Evolutionary conservation across 2,888 invertebrate genomes (phyloP), one percentile per base, ranked within the genome.

Genomic region (Andricus quercusramuli): DNA sequence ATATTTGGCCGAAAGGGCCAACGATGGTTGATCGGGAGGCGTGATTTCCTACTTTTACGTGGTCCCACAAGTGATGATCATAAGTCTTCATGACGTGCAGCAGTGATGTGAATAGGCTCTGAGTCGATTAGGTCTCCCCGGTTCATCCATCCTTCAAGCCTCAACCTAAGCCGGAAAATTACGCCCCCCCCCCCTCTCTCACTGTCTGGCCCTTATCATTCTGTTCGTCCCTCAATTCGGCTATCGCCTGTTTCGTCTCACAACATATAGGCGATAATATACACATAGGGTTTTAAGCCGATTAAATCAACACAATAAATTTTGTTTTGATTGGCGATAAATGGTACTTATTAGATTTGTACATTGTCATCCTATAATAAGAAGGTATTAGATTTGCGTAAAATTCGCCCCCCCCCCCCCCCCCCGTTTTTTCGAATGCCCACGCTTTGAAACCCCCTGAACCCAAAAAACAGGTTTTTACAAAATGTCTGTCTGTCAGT

Each of bases 221-320:
- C 74, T 56, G 32, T 32, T 56, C 74, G 37, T 56, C 74, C 51
- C 20, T 56, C 32, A 32, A 79, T 77, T 78, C 76, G 59, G 70
- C 77, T 56, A 62, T 66, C 67, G 78, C 78, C 37, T 67, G 66
- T 83, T 80, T 56, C 56, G 56, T 13, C 56, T 51, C 56, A 74
- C 74, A 74, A 74, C 74, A 56, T 74, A 17, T 17, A 70, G 56
- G 32, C 74, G 74, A 74, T 56, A 77, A 77, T 78, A 22, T 56
- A 44, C 41, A 6, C 5, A 13, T 29, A 56, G 56, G 56, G 51
- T 56, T 22, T 41, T 41, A n/a, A 77, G 29, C 29, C 25, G 29
- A 51, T 70, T 70, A 22, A 17, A 17, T 47, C 6, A 17, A 17
- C 17, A 47, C 47, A 47, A 41, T 13, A 47, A 5, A 47, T 6